Evolutionary conservation across 2,888 invertebrate species (phyloP), one percentile per base, ranked within the genome.

Genomic region (Acronicta psi): DNA sequence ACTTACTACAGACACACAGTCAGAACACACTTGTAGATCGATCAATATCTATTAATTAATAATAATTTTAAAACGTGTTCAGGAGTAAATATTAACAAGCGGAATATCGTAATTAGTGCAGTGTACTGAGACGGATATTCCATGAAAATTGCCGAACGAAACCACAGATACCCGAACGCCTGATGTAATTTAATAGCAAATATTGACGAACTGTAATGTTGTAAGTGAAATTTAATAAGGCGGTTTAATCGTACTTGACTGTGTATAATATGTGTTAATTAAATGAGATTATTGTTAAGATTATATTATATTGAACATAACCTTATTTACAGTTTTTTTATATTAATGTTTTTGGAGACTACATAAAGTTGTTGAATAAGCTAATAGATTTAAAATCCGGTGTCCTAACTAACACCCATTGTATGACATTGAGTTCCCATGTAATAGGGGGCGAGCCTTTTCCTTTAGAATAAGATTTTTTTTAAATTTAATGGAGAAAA

Each of bases 171-270:
- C 54, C 37, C 44, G 41, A 64, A 58, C 75, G 59, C 72, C 75
- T 74, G 65, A 59, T 59, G 54, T 45, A 65, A 69, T 65, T 65
- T 42, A 69, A 62, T 62, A 72, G 73, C 65, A 74, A 64, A 65
- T 50, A 46, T 56, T 58, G 45, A 42, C 36, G 44, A 29, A 25
- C 40, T 51, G 60, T 8, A 36, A 54, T 42, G 37, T 50, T 50
- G 40, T 34, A 34, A 40, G 52, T 34, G 25, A 41, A 25, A 45
- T 55, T 68, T 59, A 23, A 18, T 49, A 52, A 74, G 73, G 73
- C 71, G 64, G 42, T 59, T 57, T 14, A 45, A 25, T 29, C 10
- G 5, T 11, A 18, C 10, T 37, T 34, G 18, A 18, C 23, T 52
- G 6, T 13, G 34, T 34, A 6, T 20, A 20, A 20, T 20, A 20